phyloP scores from a whole-genome alignment of 2,888 invertebrate species.

The Leuctra nigra region DNA sequence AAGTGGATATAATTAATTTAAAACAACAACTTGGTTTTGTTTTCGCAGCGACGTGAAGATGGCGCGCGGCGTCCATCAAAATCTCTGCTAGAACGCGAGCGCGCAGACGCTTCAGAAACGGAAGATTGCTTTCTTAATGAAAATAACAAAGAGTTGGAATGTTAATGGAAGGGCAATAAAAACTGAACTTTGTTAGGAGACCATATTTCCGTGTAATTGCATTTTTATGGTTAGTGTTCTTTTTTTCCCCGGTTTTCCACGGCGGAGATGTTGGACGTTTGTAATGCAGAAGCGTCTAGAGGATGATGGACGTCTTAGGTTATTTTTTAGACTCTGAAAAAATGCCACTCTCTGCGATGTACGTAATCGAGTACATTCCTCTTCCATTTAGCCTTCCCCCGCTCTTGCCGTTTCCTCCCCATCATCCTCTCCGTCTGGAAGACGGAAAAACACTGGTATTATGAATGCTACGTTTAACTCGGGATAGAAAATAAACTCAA shows the following conservation, averaged over 20 bases:
- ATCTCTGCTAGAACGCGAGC: not conserved
- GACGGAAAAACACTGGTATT: slow-evolving; percentile 13
- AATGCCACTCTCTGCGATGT: slow-evolving; percentile 16
- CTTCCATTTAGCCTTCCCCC: slow-evolving; percentile 7
- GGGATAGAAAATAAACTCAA: slow-evolving; percentile 21
- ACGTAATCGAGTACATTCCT: slow-evolving; percentile 17
- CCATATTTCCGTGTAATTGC: slow-evolving; percentile 12
- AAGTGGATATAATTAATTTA: too few relatives aligned
- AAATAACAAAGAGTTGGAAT: not conserved
- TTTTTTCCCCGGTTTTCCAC: too few relatives aligned
- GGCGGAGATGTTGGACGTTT: not conserved
- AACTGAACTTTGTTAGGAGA: slow-evolving; percentile 1
- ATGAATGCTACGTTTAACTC: slow-evolving; percentile 23
- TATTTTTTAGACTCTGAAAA: slow-evolving; percentile 17
- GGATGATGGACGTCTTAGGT: slow-evolving; percentile 16
- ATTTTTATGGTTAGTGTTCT: too few relatives aligned
- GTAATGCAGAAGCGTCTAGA: not conserved
- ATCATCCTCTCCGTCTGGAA: not conserved
- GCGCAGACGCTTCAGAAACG: not conserved
- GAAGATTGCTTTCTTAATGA: slow-evolving; percentile 11
- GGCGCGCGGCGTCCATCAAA: not conserved
- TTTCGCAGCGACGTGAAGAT: not conserved
- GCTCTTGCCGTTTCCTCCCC: not conserved
- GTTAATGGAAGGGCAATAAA: slow-evolving; percentile 9
- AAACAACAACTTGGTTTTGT: too few relatives aligned